Evolutionary conservation across 2,888 invertebrate species (phyloP), one percentile per base, ranked within the genome.

Genomic region (Gisinianus flammeolus): DNA sequence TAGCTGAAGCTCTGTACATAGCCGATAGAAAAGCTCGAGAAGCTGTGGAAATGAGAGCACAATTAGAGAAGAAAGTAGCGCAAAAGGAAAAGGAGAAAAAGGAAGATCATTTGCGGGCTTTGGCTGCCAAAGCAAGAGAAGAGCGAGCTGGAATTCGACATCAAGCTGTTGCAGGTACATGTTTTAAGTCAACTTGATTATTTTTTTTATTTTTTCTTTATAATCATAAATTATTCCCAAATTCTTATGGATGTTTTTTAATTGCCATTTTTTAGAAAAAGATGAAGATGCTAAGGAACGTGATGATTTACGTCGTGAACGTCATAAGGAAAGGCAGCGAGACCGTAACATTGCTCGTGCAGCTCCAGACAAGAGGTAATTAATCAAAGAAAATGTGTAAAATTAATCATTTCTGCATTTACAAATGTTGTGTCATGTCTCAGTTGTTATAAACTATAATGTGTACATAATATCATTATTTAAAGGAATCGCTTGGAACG

Each of bases 61-160:
- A 98, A 86, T 89, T 99, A 0, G 98, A 99, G 87, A 94, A 96
- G 88, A 94, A 97, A 88, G 87, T 98, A 83, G 98, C 98, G 0
- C 97, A 98, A 87, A 94, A 98, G 85, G 98, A 99, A 87, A 99
- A 99, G 86, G 98, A 98, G 87, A 95, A 95, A 88, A 97, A 97
- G 85, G 98, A 99, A 86, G 98, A 98, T 83, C 94, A 95, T 88
- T 88, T 99, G 85, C 89, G 97, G 64, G 91, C 94, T 87, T 89
- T 99, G 87, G 99, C 99, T 2, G 96, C 97, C 87, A 93, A 95
- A 86, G 98, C 98, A 0, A 90, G 98, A 76, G 98, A 98, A 85
- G 97, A 98, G 86, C 90, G 98, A 79, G 96, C 97, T 52, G 98
- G 97, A 80, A 89, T 93, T 83, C 90, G 90, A 16, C 72, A 69